Evolutionary conservation across 2,888 invertebrate species (phyloP), one percentile per base, ranked within the genome.

Genomic region (Agrochola litura): DNA sequence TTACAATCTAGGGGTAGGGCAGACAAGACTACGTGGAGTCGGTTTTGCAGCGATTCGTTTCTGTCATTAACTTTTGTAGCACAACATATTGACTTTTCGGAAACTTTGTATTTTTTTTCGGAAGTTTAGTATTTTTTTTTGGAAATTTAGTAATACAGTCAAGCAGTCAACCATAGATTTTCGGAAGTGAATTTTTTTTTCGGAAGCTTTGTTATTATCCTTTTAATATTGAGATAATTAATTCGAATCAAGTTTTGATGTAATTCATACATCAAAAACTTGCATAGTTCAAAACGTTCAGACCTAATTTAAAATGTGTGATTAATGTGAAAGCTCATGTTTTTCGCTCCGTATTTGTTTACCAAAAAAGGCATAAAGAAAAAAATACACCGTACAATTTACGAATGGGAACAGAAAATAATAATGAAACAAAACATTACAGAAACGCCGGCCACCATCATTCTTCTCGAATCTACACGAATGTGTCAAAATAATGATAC

Each of bases 381-480:
- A 56, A 30, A n/a, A 67, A 41, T 58, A 52, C 46, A 46, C 49
- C 14, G 10, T 14, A n/a, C 6, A 52, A n/a, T 61, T 56, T 10
- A 16, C 16, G 1, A 25, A 64, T 2, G 43, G n/a, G 19, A 30
- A 2, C 1, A 63, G 5, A 60, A 72, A 19, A 52, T 81, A 87
- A 74, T 64, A 68, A 52, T 0, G 0, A 9, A 16, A 25, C 1
- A 69, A 85, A 77, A 76, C 3, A 41, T 77, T 97, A 76, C 96
- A 98, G 98, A 98, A 99, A 97, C 97, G 99, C 87, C 98, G 99
- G 79, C 98, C 99, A 3, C 98, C 99, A 25, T 97, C 98, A n/a
- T 99, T 99, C 94, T 99, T 99, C 94, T 98, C 98, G 78, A 98
- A 99, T 92, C 97, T 99, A 77, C 98, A 98, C 89, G 98, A 98